Evolutionary conservation across 2,797 vertebrate species (phyloP), one percentile per base, ranked within the genome.

Genomic region (Lithobates pipiens): DNA sequence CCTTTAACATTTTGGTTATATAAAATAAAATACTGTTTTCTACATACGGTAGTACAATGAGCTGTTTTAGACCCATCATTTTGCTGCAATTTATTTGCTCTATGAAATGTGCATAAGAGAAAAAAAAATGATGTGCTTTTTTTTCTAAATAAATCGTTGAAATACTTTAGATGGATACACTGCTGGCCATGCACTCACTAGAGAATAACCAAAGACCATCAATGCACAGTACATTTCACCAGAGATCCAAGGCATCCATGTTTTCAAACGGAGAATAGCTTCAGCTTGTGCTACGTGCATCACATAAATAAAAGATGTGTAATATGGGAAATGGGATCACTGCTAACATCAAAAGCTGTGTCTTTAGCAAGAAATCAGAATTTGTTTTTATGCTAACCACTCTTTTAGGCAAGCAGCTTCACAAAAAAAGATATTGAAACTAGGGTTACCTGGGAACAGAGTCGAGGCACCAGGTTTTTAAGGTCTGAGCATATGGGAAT

Each of bases 281-380:
- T 46, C 23, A 83, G 42, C 18, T 27, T 67, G 18, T 15, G 84
- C 39, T 78, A 73, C 27, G 57, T 67, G 85, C 39, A 54, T 10
- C 21, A 65, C 80, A 86, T 86, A 82, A 86, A 86, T 86, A 86
- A 86, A 77, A 77, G 29, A 77, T 83, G 23, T 50, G 69, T 74
- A 25, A 78, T 67, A 23, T 67, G 68, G 75, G 80, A 82, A 77
- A 83, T 74, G 69, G 46, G 57, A 83, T 83, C 74, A 82, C 42
- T 72, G 44, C 68, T 65, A 46, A 83, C 80, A 82, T 86, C 85
- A 86, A 83, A 83, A 54, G 69, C 57, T 65, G 16, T 78, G 68
- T 74, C 6, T 83, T 86, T 86, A 78, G 68, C 68, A 83, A 71
- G 68, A 74, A 83, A 65, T 29, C 16, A 32, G 34, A 39, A 73